Conservation (phyloP, 2,113 vertebrate species). For the Menidia beryllina region DNA sequence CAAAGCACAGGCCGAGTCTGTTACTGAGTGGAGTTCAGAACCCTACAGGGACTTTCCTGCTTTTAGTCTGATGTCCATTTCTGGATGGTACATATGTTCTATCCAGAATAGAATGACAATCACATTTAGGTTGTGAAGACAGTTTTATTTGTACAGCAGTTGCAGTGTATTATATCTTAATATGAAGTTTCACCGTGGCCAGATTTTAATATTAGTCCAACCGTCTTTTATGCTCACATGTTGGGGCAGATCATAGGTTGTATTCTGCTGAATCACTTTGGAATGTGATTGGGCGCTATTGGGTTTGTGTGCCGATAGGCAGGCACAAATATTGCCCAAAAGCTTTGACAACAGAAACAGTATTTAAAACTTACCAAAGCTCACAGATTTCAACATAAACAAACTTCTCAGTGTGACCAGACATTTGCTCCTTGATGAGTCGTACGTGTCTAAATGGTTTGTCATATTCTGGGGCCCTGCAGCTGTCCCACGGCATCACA, state of each 20-base stretch:
- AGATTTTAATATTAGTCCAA: not conserved
- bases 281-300: conserved; percentile 31
- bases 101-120: conserved; percentile 35
- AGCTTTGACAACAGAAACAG: not conserved
- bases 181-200: not conserved
- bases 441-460: conserved; percentile 63
- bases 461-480: conserved; percentile 77
- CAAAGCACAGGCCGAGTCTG: conserved; percentile 26
- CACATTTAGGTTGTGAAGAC: too few relatives aligned
- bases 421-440: conserved; percentile 1
- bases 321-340: not conserved
- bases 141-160: not conserved
- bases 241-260: not conserved
- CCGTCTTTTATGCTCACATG: not conserved
- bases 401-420: not conserved
- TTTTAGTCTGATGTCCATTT: conserved; percentile 49
- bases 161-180: not conserved
- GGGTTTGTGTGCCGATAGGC: not conserved
- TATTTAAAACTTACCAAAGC: not conserved
- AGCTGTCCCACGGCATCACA: conserved; percentile 81
- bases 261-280: conserved; percentile 28
- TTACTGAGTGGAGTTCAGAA: not conserved
- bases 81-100: conserved; percentile 14
- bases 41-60: conserved; percentile 32
- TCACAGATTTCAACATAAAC: not conserved